Base-by-base conservation (phyloP, 2,797 vertebrate species). In the Etheostoma nigrum region DNA sequence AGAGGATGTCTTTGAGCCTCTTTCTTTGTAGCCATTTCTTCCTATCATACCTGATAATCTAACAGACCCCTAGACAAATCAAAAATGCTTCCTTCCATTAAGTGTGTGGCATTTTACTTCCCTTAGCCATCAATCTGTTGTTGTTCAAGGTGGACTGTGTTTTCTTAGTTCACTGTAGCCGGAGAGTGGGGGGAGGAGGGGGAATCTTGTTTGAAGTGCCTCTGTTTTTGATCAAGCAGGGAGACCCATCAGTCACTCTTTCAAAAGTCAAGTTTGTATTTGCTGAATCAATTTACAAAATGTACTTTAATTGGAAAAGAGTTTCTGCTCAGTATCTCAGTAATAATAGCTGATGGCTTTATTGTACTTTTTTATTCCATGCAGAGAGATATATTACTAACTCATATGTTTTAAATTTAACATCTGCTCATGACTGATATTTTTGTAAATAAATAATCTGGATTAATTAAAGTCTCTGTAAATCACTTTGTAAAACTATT, bases 1-100 rank as follows among this genome's bases (percentile, higher is more conserved):
- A 44, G 2, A 54, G 23, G 15, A 33, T 45, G 55, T 57, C 48
- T 71, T 54, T 77, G 57, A 61, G 62, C 40, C 27, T 72, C 0
- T 5, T 48, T 58, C 59, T 30, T 25, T 2, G 2, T 65, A 27
- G 23, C 30, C 69, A 59, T 74, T 47, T 78, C 61, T 67, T 76
- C 55, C 47, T 23, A n/a, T 76, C 63, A 58, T 70, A 83, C 54
- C 54, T 85, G 62, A 69, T 77, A 55, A 69, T 79, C 57, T 78
- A 51, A 84, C 69, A 62, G 76, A 25, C 53, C 59, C 52, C 45
- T 48, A 60, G 66, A 55, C 49, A 68, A 48, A 67, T 76, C 66
- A 81, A 61, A 76, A 70, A 55, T 16, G 33, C 63, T 15, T 71
- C 45, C 53, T 59, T 58, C 45, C 47, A 48, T 54, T 73, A 67